phyloP scores from a whole-genome alignment of 2,113 vertebrate species.

The Periophthalmus modestus region DNA sequence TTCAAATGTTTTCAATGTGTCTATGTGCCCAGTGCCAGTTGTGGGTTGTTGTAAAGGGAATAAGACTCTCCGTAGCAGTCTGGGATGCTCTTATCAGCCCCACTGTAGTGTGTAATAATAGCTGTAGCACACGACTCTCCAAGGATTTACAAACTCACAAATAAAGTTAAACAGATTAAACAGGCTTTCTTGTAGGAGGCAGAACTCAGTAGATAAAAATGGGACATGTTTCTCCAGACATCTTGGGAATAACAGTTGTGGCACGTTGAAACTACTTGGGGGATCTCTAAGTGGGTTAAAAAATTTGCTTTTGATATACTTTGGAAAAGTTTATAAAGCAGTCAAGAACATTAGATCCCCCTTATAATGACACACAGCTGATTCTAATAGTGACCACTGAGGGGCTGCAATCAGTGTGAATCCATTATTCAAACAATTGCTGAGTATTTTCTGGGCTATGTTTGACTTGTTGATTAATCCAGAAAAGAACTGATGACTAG shows the following conservation, averaged over 20 bases:
- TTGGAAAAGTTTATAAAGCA: neutral
- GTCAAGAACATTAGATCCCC: too few species aligned
- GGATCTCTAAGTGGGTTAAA: constrained; percentile 18
- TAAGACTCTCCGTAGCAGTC: neutral
- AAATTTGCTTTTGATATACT: constrained; percentile 16
- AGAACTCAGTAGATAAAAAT: neutral
- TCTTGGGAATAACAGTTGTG: neutral
- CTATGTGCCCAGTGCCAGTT: neutral
- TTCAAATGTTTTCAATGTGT: neutral
- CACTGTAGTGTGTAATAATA: constrained; percentile 14
- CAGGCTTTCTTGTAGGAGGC: constrained; percentile 1
- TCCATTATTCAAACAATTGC: too few species aligned
- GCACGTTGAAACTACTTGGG: neutral
- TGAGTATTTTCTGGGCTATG: too few species aligned
- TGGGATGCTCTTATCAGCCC: constrained; percentile 14
- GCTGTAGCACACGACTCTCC: constrained; percentile 22
- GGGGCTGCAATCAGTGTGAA: too few species aligned
- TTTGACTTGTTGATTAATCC: too few species aligned
- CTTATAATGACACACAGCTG: too few species aligned
- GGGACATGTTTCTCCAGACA: constrained; percentile 14
- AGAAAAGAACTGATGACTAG: too few species aligned
- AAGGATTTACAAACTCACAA: constrained; percentile 39
- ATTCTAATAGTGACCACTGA: too few species aligned
- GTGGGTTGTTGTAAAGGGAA: neutral
- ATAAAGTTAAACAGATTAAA: constrained; percentile 37